A percentile compares a stretch with the other conserved stretches of the same genome.
Evolutionary conservation across 2,888 invertebrate species (phyloP).

Genomic region (Microplitis manilae): DNA sequence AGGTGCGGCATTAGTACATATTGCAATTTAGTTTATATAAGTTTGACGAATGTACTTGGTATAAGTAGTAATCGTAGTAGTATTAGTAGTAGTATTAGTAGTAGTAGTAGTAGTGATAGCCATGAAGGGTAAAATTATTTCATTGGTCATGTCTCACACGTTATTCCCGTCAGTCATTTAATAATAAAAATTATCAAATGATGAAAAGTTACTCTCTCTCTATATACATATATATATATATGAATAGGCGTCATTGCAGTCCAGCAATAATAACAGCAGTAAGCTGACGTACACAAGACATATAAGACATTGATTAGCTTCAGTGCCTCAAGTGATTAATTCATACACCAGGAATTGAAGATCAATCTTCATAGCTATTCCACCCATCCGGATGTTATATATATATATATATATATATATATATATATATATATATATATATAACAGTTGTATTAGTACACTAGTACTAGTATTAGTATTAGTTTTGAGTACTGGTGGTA

Average conservation of each 20-base stretch:
- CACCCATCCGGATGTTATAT: not conserved
- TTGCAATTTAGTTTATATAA: not conserved
- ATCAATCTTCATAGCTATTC: slow-evolving; percentile 18
- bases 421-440: not conserved
- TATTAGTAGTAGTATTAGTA: no score
- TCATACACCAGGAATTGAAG: slow-evolving; percentile 19
- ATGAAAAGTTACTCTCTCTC: not conserved
- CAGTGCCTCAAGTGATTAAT: slow-evolving; percentile 15
- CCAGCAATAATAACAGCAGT: no score
- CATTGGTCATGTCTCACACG: slow-evolving; percentile 33
- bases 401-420: not conserved
- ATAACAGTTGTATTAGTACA: no score
- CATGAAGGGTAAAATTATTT: slow-evolving; percentile 6
- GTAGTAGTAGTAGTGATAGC: no score
- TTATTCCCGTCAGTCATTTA: slow-evolving; percentile 21
- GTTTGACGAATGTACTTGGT: not conserved
- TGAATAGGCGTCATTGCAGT: no score
- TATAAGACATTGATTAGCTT: slow-evolving; percentile 11
- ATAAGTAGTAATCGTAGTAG: no score
- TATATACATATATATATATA: not conserved
- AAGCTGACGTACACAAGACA: not conserved
- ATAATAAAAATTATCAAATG: slow-evolving; percentile 1
- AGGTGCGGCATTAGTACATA: slow-evolving; percentile 40
- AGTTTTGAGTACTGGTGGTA: no score
- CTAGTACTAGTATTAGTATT: no score